Base-by-base conservation (phyloP, 2,113 vertebrate genomes). In the Probosciger aterrimus region DNA sequence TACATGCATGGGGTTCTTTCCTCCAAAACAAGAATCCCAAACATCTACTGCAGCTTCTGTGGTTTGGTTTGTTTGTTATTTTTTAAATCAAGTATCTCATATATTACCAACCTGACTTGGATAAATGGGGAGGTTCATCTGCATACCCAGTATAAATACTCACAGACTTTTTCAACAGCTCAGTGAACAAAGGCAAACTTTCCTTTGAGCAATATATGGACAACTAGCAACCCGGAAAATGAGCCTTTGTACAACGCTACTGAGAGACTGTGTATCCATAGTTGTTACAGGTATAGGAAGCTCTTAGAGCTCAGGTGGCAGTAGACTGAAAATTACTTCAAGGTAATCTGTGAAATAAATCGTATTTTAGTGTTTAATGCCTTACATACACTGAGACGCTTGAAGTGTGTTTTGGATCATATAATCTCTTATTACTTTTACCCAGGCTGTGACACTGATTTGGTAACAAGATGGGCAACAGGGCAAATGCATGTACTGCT, bases 331-430 rank as follows among this genome's bases (percentile, higher is more conserved):
- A 94, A 94, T 95, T 55, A 55, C 92, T 96, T 96, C 59, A 67
- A 92, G 78, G 20, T 92, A 91, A 94, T 94, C 91, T 89, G 82
- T 92, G 65, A 96, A 96, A 95, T 92, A 95, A 88, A 85, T 94
- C 77, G 10, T 91, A 18, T 91, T 95, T 92, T 92, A 92, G 65
- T 73, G 63, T 68, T 92, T 96, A 93, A 87, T 94, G 89, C 85
- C 76, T 89, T 89, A 57, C 46, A 44, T 35, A 30, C 59, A 82
- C 33, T 28, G 65, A 83, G 76, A 69, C 0, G 0, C 59, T 70
- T 62, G 28, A 88, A 87, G 46, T 57, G 73, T 80, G 65, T 74
- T 93, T 86, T 92, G 91, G 80, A 43, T 94, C 86, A 82, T 96
- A 93, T 90, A 95, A 95, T 95, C 67, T 94, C 85, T 88, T 88